Base-by-base conservation (phyloP, 2,888 invertebrate genomes). In the Idaea aversata region DNA sequence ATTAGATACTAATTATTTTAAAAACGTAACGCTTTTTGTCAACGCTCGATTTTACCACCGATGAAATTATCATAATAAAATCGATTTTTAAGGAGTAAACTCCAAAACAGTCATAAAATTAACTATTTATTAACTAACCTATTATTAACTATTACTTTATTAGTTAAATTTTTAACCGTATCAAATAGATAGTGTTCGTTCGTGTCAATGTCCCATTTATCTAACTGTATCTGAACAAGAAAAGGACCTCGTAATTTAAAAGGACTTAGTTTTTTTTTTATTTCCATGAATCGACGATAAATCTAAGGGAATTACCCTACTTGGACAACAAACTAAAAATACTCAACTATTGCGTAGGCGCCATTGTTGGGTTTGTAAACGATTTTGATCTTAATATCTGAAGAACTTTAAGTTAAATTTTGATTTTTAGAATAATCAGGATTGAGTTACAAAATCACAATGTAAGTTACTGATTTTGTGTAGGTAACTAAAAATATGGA, bases 261-360 rank as follows among this genome's bases (percentile, higher is more conserved):
- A 10, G 47, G 25, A 10, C 6, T 6, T 47, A 13, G 7, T 47
- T 47, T 47, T 7, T 13, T 13, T 13, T 13, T 4, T 6, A 47
- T 47, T 47, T 47, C 47, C 47, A 47, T 47, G 47, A 47, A 47
- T 47, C 13, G 47, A 47, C 47, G 47, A 47, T 47, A 47, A 47
- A 47, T 47, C 47, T 47, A 47, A 47, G 47, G 13, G 47, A 47
- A 47, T 47, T 10, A 47, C 47, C 47, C 47, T 59, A 59, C 34
- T 59, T 59, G 59, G 59, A 59, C 59, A 59, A 59, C 16, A 25
- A 15, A 16, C 34, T 25, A 25, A 59, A 25, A 25, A 25, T 25
- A 59, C 58, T 6, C 58, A 58, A 58, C 25, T 25, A 34, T 59
- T 59, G 59, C 59, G 59, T 59, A 59, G 59, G 59, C 59, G 59